phyloP scores from a whole-genome alignment of 2,113 vertebrate genomes.

The Isichthys henryi region DNA sequence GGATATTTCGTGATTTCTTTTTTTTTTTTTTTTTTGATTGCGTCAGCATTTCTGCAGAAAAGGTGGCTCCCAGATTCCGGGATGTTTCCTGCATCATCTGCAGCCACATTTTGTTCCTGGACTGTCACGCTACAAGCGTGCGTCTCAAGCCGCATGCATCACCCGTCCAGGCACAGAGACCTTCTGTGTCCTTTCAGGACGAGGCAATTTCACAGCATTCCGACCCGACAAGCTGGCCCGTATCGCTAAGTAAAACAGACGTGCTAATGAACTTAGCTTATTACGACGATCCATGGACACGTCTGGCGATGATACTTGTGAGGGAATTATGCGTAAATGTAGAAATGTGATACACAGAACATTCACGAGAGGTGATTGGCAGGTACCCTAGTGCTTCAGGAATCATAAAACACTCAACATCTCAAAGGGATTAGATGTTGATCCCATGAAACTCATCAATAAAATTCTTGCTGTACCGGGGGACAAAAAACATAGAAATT shows the following conservation, averaged over 20 bases:
- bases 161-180: not conserved
- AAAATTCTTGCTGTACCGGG: not conserved
- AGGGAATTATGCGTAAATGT: not conserved
- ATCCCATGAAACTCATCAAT: not conserved
- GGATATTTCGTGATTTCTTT: not conserved
- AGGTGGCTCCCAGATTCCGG: not conserved
- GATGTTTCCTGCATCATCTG: not conserved
- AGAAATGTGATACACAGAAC: not conserved
- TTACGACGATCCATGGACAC: not conserved
- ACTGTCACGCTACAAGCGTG: not conserved
- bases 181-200: not conserved
- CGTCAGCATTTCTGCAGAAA: not conserved
- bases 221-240: not conserved
- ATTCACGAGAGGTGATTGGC: not conserved
- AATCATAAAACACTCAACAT: not conserved
- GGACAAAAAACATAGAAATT: not conserved
- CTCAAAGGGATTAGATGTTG: not conserved
- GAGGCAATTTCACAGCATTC: not conserved
- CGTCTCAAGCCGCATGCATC: not conserved
- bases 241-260: not conserved
- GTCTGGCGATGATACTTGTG: not conserved
- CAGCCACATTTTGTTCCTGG: not conserved
- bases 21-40: not conserved
- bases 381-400: not conserved
- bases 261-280: not conserved